These are phyloP conservation scores for Brotula barbata DNA, from an alignment of 2,797 vertebrate species.

Conservation along the genomic window DNA sequence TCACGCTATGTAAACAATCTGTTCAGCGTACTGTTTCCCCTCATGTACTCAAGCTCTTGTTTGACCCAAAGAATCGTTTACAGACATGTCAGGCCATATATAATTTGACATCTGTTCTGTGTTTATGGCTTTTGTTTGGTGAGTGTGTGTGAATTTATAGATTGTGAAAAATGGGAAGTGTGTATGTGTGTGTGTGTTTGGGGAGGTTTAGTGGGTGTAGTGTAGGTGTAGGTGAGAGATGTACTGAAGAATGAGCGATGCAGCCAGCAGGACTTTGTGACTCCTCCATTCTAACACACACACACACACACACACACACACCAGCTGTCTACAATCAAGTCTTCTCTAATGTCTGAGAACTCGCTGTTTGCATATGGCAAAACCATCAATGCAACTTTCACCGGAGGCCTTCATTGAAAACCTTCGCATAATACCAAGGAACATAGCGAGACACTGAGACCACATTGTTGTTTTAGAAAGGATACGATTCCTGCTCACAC, in stretches of 20 bases:
- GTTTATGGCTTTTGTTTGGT: background rate
- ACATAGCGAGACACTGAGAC: constrained; percentile 41
- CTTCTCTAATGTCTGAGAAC: constrained; percentile 36
- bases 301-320: background rate
- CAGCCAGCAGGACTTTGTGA: constrained; percentile 41
- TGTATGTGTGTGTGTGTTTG: constrained; percentile 1
- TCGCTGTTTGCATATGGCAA: constrained; percentile 63
- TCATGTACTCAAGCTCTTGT: constrained; percentile 29
- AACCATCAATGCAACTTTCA: constrained; percentile 48
- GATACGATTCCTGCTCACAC: constrained; percentile 21
- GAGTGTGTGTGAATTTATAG: background rate
- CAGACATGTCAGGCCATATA: background rate
- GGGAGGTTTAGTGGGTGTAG: constrained; percentile 22
- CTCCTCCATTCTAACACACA: background rate
- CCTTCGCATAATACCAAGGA: constrained; percentile 43
- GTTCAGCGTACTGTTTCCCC: constrained; percentile 24
- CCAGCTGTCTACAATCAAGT: background rate
- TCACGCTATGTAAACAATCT: constrained; percentile 47
- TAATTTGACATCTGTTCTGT: background rate
- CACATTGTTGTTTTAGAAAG: constrained; percentile 62
- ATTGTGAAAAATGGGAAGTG: constrained; percentile 7
- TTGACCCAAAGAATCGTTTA: background rate
- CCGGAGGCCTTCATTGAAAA: constrained; percentile 39
- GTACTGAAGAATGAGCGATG: constrained; percentile 23
- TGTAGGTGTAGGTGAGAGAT: constrained; percentile 52